These are phyloP conservation scores for Pelecanoides urinatrix DNA, from an alignment of 2,113 vertebrate species.

Conservation along the genomic window DNA sequence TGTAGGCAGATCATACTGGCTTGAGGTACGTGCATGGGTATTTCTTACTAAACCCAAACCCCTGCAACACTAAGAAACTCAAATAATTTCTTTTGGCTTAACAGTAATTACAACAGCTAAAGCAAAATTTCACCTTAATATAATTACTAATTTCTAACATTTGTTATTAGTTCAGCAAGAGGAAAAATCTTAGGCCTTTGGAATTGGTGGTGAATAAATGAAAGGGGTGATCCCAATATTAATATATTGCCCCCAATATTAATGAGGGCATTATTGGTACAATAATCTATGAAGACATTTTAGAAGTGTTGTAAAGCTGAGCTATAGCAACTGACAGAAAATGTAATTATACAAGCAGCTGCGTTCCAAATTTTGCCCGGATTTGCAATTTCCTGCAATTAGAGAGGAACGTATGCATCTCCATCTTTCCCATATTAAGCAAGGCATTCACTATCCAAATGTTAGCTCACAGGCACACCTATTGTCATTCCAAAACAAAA, in stretches of 20 bases:
- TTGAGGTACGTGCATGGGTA: background rate
- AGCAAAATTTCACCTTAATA: background rate
- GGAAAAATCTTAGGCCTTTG: background rate
- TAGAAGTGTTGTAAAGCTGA: slow-evolving; percentile 38
- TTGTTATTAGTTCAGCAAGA: background rate
- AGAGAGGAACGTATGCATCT: background rate
- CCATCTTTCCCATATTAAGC: background rate
- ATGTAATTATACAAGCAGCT: slow-evolving; percentile 62
- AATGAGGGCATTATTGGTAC: background rate
- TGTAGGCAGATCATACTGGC: background rate
- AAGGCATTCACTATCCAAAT: background rate
- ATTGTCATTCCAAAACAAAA: background rate
- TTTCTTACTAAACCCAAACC: background rate
- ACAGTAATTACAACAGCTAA: background rate
- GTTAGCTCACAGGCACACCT: background rate
- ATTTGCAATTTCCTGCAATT: slow-evolving; percentile 61
- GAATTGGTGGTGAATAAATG: background rate
- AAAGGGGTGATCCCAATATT: background rate
- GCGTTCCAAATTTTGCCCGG: slow-evolving; percentile 34
- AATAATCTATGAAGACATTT: background rate
- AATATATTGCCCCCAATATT: background rate
- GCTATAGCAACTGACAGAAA: slow-evolving; percentile 30
- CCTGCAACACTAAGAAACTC: background rate
- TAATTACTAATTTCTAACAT: background rate
- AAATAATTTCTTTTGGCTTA: background rate